Conservation (phyloP, 2,797 vertebrate species). For the Moxostoma hubbsi region DNA sequence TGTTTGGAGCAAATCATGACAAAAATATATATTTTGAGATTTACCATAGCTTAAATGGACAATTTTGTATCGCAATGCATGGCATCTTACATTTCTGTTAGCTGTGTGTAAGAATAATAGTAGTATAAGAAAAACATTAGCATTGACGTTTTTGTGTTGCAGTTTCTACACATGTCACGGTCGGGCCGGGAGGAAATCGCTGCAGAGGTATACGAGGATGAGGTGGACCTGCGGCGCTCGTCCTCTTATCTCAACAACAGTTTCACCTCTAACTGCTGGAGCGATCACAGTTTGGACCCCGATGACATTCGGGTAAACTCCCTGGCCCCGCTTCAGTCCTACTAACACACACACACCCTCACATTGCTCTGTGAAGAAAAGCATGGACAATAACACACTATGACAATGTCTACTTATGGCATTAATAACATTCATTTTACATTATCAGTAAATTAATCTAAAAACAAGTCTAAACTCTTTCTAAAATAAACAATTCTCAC, state of each 20-base stretch:
- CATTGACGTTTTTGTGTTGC: constrained; percentile 33
- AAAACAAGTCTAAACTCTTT: background rate
- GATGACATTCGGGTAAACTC: constrained; percentile 93
- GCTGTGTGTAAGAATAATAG: background rate
- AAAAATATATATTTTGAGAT: too few species aligned
- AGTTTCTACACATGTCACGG: constrained; percentile 85
- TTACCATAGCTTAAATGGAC: background rate
- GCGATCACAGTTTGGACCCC: constrained; percentile 90
- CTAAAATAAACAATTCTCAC: background rate
- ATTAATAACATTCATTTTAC: too few species aligned
- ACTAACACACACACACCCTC: background rate
- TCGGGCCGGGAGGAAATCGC: constrained; percentile 88
- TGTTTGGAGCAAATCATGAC: too few species aligned
- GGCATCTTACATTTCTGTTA: background rate
- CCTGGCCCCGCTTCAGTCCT: constrained; percentile 24
- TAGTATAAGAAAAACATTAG: background rate
- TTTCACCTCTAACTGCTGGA: constrained; percentile 91
- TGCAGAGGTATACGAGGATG: constrained; percentile 94
- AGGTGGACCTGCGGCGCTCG: constrained; percentile 86
- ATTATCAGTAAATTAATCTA: background rate
- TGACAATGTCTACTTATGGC: background rate
- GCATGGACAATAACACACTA: background rate
- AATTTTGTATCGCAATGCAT: background rate
- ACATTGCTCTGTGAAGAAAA: background rate
- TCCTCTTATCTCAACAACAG: constrained; percentile 90